A percentile compares a stretch with the other conserved stretches of the same genome.
Evolutionary conservation across 2,888 invertebrate species (phyloP).

Genomic region (Julus scanicus): DNA sequence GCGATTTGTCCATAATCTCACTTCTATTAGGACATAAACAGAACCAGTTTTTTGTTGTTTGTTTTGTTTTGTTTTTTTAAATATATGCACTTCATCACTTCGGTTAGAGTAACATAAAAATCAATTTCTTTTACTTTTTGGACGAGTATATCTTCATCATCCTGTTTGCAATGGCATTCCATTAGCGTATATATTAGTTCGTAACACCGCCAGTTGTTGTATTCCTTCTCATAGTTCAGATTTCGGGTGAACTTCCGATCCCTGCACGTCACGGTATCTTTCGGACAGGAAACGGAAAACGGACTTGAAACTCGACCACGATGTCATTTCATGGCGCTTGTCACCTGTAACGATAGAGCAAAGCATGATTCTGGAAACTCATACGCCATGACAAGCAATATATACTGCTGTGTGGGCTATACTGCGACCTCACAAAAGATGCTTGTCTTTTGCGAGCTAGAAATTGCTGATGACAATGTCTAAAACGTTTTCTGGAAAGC

Average conservation of each 20-base stretch:
- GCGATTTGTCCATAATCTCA: background rate
- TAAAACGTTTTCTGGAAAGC: background rate
- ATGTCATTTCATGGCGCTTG: constrained; percentile 49
- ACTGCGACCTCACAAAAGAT: background rate
- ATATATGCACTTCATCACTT: background rate
- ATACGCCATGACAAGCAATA: background rate
- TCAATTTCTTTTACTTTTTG: background rate
- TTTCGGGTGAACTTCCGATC: background rate
- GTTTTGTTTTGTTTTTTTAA: background rate
- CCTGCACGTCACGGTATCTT: background rate
- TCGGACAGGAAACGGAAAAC: constrained; percentile 51
- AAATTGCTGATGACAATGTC: background rate
- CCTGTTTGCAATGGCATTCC: background rate
- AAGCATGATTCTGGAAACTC: background rate
- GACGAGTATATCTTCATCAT: background rate
- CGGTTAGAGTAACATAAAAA: background rate
- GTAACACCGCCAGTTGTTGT: background rate
- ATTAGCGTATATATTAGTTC: background rate
- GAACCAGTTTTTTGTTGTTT: background rate
- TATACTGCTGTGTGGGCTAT: background rate
- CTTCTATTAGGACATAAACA: background rate
- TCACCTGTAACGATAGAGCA: constrained; percentile 38
- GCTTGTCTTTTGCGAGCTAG: background rate
- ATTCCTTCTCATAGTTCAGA: constrained; percentile 2
- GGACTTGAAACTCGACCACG: constrained; percentile 53